phyloP scores from a whole-genome alignment of 2,888 invertebrate species.

The Drosophila mimetica region DNA sequence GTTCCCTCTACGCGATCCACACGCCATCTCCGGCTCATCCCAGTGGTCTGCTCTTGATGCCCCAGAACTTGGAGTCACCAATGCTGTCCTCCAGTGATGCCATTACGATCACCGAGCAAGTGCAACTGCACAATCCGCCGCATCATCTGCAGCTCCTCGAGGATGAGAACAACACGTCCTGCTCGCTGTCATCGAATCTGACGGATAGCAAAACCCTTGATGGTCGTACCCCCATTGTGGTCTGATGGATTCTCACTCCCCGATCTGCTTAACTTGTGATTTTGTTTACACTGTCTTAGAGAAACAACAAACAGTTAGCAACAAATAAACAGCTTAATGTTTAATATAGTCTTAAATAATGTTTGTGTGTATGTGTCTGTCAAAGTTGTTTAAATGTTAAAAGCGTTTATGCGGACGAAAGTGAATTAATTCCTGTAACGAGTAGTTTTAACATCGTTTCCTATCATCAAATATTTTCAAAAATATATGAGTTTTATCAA shows the following conservation, averaged over 20 bases:
- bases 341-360: slow-evolving; percentile 72
- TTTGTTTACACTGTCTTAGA: slow-evolving; percentile 52
- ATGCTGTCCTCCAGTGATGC: slow-evolving; percentile 56
- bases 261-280: slow-evolving; percentile 63
- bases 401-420: slow-evolving; percentile 51
- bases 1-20: slow-evolving; percentile 76
- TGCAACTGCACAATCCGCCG: slow-evolving; percentile 71
- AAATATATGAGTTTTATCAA: too few species aligned
- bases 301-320: slow-evolving; percentile 47
- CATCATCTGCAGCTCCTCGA: slow-evolving; percentile 31
- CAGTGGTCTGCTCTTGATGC: slow-evolving; percentile 37
- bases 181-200: slow-evolving; percentile 81
- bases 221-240: slow-evolving; percentile 83
- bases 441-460: neutral
- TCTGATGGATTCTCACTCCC: slow-evolving; percentile 39
- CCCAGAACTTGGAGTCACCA: slow-evolving; percentile 47
- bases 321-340: slow-evolving; percentile 59
- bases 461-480: neutral
- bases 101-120: slow-evolving; percentile 73
- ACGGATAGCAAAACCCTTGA: slow-evolving; percentile 84
- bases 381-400: slow-evolving; percentile 33
- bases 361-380: slow-evolving; percentile 65
- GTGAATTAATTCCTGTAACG: neutral
- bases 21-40: slow-evolving; percentile 68
- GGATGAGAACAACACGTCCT: slow-evolving; percentile 78